These are phyloP conservation scores for Rallus crepitans DNA, from an alignment of 2,797 vertebrate genomes.

Conservation along the genomic window DNA sequence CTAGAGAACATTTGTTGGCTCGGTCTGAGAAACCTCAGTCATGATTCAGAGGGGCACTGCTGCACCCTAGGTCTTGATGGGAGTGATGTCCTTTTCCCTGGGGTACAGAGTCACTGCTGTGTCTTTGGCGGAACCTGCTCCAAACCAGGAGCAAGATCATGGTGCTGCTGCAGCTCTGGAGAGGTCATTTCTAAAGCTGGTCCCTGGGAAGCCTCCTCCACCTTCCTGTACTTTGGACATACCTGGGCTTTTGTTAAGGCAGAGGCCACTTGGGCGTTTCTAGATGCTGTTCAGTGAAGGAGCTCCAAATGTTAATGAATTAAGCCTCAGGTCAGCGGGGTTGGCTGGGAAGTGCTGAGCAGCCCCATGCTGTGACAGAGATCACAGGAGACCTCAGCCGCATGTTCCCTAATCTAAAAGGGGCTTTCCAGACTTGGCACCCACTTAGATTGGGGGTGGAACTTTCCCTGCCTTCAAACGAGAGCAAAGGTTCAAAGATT, in stretches of 20 bases:
- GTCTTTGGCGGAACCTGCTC: neutral
- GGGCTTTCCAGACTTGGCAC: neutral
- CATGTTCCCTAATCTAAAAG: neutral
- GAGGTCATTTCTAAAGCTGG: neutral
- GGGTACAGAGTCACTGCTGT: neutral
- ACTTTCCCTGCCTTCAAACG: neutral
- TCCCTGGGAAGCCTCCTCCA: neutral
- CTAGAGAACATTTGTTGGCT: neutral
- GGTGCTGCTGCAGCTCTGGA: neutral
- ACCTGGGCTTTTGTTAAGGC: neutral
- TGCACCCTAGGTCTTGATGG: neutral
- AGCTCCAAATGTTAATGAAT: neutral
- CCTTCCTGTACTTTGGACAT: neutral
- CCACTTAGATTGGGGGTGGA: neutral
- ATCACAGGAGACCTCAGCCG: neutral
- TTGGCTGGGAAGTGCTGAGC: neutral
- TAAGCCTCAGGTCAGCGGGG: neutral
- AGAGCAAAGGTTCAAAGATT: neutral
- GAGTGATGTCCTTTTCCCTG: too few species aligned
- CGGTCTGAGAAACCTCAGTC: accelerated
- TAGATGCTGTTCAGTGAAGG: neutral
- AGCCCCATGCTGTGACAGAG: neutral
- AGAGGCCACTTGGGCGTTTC: neutral
- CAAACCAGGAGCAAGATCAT: neutral
- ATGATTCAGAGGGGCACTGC: neutral